Base-by-base conservation (phyloP, 64 coral and sea anemone species). In the Montipora sp. region DNA sequence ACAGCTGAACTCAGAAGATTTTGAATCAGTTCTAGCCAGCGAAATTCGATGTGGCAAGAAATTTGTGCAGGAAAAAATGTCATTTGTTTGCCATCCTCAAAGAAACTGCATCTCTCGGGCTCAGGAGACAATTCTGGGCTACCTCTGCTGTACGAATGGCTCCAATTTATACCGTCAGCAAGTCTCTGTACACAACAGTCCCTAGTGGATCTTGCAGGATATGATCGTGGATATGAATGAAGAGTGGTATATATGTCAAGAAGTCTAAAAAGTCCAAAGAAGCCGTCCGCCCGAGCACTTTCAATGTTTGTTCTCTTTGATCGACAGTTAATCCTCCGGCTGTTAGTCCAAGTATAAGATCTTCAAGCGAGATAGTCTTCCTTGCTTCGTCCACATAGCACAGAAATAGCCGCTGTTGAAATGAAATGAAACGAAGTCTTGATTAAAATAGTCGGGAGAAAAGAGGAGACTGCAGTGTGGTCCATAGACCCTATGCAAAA, bases 261-360 rank as follows among this genome's bases (percentile, higher is more conserved):
- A 99, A 99, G 83, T 99, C 98, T 71, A 99, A 77, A 60, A 96
- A 99, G 75, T 96, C 98, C 51, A 99, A 89, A 79, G 87, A 65
- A 14, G 83, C 87, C 15, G 90, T 95, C 53, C 44, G 88, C 22
- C 89, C 92, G 22, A 99, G 89, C 80, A 80, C 94, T 75, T 43
- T 83, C 44, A 90, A 80, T 4, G 84, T 75, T 27, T 94, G 22
- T 78, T 47, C 91, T 81, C 68, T 98, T 19, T 86, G 88, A 27
- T 84, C 84, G 23, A 65, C 21, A 60, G 88, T 68, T 51, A 99
- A 78, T 15, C 94, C 94, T 6, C 98, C 98, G 7, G 94, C 95
- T 24, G 95, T 88, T 15, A 99, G 89, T 49, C 73, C 92, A 20
- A 99, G 49, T 69, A 89, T 94, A 12, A 99, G 87, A 48, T 94